A percentile compares a stretch with the other conserved stretches of the same genome.
Evolutionary conservation across 2,797 vertebrate species (phyloP).

Genomic region (Cottoperca gobio): DNA sequence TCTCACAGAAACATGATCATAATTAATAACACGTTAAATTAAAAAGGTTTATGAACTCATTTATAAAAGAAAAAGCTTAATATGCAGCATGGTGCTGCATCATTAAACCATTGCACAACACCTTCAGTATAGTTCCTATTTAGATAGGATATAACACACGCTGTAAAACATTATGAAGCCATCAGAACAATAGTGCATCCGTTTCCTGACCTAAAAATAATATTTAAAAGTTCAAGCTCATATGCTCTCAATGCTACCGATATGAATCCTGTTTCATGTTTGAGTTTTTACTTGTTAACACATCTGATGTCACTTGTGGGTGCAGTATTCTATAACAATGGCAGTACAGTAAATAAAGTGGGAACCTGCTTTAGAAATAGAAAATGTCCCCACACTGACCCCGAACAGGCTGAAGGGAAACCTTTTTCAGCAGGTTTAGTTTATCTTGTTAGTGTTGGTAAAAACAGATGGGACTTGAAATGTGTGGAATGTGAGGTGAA

Average conservation of each 20-base stretch:
- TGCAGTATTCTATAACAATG: not conserved
- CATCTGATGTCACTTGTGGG: not conserved
- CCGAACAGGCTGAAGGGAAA: not conserved
- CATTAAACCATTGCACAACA: not conserved
- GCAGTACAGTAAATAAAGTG: not conserved
- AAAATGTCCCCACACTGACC: not conserved
- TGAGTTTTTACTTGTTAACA: not conserved
- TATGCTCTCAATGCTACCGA: not conserved
- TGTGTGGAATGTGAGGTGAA: slow-evolving; percentile 9
- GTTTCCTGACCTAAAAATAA: not conserved
- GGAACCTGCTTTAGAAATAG: too few relatives aligned
- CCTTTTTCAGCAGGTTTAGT: not conserved
- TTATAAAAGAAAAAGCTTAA: not conserved
- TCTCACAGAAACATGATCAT: not conserved
- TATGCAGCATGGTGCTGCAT: not conserved
- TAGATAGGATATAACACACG: not conserved
- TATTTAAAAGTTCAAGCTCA: not conserved
- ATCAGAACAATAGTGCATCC: not conserved
- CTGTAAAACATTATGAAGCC: not conserved
- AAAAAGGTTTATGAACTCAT: too few relatives aligned
- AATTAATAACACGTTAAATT: not conserved
- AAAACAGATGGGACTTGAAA: not conserved
- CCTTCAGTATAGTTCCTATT: not conserved
- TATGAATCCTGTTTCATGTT: not conserved
- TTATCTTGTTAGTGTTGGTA: not conserved